A percentile compares a stretch with the other conserved stretches of the same genome.
Evolutionary conservation across 1,140 invertebrate species (phyloP).

Genomic region (Lerema accius): DNA sequence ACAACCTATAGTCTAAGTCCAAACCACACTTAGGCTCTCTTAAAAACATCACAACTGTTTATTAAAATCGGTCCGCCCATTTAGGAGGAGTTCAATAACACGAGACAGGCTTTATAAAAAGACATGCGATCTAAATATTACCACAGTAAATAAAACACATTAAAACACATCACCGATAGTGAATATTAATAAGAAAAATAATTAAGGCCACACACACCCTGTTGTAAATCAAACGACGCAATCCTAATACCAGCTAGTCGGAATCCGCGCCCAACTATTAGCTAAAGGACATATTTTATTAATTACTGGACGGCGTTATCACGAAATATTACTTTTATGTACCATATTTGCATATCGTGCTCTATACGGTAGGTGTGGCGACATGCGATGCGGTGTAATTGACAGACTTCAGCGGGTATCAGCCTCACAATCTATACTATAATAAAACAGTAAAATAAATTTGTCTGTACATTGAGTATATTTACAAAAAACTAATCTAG

Average conservation of each 20-base stretch:
- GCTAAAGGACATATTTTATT: conserved; percentile 75
- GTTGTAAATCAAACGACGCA: conserved; percentile 62
- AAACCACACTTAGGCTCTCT: no score
- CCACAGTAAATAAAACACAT: neutral
- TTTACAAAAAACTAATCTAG: no score
- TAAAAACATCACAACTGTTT: no score
- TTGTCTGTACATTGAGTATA: no score
- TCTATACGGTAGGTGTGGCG: conserved; percentile 66
- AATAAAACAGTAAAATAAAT: no score
- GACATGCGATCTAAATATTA: neutral
- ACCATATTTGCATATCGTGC: conserved; percentile 78
- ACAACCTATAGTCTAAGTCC: no score
- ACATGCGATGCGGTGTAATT: conserved; percentile 53
- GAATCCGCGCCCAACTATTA: conserved; percentile 64
- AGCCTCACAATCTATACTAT: no score
- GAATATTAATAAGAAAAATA: conserved; percentile 41
- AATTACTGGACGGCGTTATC: conserved; percentile 70
- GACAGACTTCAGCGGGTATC: conserved; percentile 27
- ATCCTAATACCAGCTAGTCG: conserved; percentile 56
- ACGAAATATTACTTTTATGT: conserved; percentile 79
- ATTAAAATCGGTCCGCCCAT: no score
- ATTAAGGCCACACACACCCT: conserved; percentile 61
- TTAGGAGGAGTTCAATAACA: no score
- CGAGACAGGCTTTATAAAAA: no score
- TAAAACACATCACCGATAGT: neutral